A percentile compares a stretch with the other conserved stretches of the same genome.
Evolutionary conservation across 2,797 vertebrate species (phyloP).

Genomic region (Etheostoma nigrum): DNA sequence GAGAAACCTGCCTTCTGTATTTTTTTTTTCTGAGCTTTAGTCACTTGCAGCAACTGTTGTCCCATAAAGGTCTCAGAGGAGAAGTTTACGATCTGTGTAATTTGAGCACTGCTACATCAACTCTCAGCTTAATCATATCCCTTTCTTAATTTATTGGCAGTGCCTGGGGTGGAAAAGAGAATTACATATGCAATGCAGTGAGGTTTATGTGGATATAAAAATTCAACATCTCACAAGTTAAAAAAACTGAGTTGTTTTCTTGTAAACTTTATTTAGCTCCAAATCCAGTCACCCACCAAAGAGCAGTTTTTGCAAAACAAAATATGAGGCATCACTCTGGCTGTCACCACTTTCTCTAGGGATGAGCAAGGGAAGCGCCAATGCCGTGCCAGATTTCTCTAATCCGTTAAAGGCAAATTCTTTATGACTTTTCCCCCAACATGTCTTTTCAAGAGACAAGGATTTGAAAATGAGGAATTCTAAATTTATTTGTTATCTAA

Average conservation of each 20-base stretch:
- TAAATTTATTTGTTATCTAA: not conserved
- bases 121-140: not conserved
- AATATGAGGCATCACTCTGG: conserved; percentile 38
- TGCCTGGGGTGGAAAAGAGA: not conserved
- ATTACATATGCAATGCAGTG: not conserved
- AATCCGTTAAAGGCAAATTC: conserved; percentile 21
- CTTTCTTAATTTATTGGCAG: not conserved
- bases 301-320: conserved; percentile 34
- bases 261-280: not conserved
- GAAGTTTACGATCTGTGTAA: not conserved
- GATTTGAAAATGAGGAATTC: not conserved
- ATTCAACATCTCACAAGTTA: not conserved
- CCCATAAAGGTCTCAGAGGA: conserved; percentile 4
- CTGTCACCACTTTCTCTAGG: conserved; percentile 31
- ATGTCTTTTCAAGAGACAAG: not conserved
- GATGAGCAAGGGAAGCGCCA: conserved; percentile 7
- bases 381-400: conserved; percentile 4
- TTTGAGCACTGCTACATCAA: not conserved
- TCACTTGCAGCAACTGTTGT: conserved; percentile 8
- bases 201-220: not conserved
- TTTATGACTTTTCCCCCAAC: not conserved
- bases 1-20: conserved; percentile 1
- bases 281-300: conserved; percentile 22
- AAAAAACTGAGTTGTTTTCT: not conserved
- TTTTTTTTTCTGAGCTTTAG: not conserved